A percentile compares a stretch with the other conserved stretches of the same genome.
Evolutionary conservation across 2,797 vertebrate species (phyloP).

Genomic region (Silurus lanzhouensis): DNA sequence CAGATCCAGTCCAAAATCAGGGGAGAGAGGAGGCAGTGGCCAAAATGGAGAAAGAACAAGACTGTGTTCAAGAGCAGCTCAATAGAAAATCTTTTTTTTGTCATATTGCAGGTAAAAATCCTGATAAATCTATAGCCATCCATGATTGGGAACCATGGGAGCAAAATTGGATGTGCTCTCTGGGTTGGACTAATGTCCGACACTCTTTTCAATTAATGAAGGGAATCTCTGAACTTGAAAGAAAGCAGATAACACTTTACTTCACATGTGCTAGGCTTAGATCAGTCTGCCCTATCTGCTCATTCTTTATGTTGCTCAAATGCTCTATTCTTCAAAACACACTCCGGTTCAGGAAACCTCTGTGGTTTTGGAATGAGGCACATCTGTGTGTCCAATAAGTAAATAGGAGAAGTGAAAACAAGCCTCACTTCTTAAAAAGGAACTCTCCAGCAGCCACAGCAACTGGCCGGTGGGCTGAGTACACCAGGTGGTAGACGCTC

Average conservation of each 20-base stretch:
- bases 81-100: background rate
- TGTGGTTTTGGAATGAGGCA: background rate
- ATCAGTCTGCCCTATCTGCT: background rate
- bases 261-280: background rate
- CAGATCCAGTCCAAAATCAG: background rate
- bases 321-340: background rate
- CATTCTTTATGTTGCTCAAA: background rate
- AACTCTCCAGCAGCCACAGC: slow-evolving; percentile 88
- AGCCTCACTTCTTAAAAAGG: slow-evolving; percentile 86
- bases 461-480: slow-evolving; percentile 86
- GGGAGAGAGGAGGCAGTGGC: background rate
- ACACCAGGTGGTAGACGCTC: slow-evolving; percentile 88
- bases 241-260: background rate
- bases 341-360: background rate
- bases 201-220: background rate
- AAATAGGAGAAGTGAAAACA: background rate
- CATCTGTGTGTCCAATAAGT: too few relatives aligned
- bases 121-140: background rate
- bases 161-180: background rate
- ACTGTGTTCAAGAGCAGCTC: background rate
- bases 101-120: background rate
- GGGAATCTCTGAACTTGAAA: background rate
- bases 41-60: background rate
- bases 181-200: background rate
- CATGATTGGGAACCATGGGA: background rate